phyloP scores from a whole-genome alignment of 2,113 vertebrate genomes.

The Oceanodroma tethys region DNA sequence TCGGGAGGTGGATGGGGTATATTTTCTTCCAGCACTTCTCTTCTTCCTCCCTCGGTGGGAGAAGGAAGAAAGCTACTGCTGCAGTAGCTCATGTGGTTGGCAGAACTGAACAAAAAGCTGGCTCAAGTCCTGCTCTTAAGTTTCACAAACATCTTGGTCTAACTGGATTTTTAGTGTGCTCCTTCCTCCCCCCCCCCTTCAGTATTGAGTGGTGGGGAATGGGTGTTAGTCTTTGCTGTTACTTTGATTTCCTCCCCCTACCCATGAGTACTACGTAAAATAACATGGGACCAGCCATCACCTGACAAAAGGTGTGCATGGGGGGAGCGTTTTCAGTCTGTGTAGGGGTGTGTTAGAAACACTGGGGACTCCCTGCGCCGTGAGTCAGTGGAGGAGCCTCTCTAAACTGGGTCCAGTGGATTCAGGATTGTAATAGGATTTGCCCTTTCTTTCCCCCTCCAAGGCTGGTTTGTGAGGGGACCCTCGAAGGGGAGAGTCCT shows the following conservation, averaged over 20 bases:
- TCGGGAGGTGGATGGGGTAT: neutral
- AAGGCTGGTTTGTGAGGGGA: neutral
- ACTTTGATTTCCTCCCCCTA: neutral
- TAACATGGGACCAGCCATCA: constrained; percentile 20
- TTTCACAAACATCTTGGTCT: neutral
- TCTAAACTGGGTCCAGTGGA: neutral
- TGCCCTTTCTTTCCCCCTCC: neutral
- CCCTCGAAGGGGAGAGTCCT: neutral
- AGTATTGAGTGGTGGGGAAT: neutral
- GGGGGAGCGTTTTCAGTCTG: neutral
- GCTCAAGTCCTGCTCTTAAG: neutral
- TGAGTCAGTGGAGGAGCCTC: neutral
- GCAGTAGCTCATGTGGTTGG: neutral
- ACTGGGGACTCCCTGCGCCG: neutral
- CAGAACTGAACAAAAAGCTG: neutral
- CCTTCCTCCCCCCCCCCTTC: neutral
- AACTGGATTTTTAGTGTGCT: constrained; percentile 31
- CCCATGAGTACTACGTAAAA: constrained; percentile 6
- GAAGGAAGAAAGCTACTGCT: neutral
- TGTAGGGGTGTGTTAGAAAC: neutral
- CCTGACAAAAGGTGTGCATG: neutral
- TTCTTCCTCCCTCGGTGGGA: neutral
- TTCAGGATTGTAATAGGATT: constrained; percentile 8
- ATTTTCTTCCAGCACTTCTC: neutral
- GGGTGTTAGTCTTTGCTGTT: constrained; percentile 35